A percentile compares a stretch with the other conserved stretches of the same genome.
Conservation (phyloP, 2,888 invertebrate species). For the Aleiodes testaceus region DNA sequence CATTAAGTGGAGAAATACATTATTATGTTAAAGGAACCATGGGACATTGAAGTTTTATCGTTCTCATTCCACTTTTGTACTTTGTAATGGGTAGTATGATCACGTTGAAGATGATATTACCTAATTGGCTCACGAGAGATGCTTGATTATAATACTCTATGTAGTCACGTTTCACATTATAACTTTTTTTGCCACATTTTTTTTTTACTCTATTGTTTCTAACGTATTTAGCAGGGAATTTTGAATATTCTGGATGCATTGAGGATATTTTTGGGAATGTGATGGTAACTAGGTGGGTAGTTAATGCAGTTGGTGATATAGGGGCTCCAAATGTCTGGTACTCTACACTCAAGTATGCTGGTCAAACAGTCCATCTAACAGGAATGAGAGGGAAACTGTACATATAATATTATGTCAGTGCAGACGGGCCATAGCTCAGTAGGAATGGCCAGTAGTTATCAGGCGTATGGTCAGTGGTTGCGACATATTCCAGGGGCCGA, state of each 20-base stretch:
- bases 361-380: constrained; percentile 13
- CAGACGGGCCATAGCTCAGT: constrained; percentile 21
- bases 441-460: constrained; percentile 22
- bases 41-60: constrained; percentile 19
- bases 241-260: background rate
- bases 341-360: constrained; percentile 7
- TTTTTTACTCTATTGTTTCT: background rate
- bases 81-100: constrained; percentile 24
- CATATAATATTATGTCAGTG: constrained; percentile 13
- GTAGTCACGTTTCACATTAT: constrained; percentile 22
- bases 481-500: constrained; percentile 9
- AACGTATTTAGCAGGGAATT: background rate
- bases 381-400: background rate
- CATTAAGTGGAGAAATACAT: background rate
- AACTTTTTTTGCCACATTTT: background rate
- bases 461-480: constrained; percentile 23
- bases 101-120: constrained; percentile 8
- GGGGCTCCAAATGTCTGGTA: background rate
- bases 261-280: background rate
- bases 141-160: constrained; percentile 24
- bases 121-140: constrained; percentile 19
- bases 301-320: background rate
- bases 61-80: constrained; percentile 3
- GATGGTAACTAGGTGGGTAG: background rate
- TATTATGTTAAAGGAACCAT: background rate